Base-by-base conservation (phyloP, 2,113 vertebrate species). In the Clarias macrocephalus region DNA sequence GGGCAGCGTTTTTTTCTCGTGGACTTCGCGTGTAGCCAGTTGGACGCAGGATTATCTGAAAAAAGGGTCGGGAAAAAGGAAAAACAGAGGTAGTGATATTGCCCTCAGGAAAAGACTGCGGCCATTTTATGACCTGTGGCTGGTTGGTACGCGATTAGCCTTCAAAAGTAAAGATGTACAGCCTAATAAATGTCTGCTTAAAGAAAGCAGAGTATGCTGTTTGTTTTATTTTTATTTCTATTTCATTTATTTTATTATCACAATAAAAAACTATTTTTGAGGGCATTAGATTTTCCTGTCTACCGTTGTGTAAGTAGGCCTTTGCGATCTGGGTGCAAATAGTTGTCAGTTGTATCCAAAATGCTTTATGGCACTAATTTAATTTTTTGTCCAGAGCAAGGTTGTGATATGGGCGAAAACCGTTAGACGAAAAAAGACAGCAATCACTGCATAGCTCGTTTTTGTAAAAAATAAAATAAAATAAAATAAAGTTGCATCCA, bases 11-110 rank as follows among this genome's bases (percentile, higher is more conserved):
- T 99, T 96, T 99, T 99, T 92, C 98, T 94, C 30, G 96, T 98
- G 91, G 98, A 98, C 91, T 98, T 97, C n/a, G 98, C 98, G 30
- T 99, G 98, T 52, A 99, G 96, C 98, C 98, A 99, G 94, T 98
- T 99, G 93, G 97, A 96, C 23, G 96, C 96, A 5, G 98, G 98
- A 89, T 99, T 96, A 95, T 97, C 98, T 99, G 93, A 56, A 93
- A 92, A 79, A 81, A 89, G 92, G 89, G 89, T 89, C 87, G 88
- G 88, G 88, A 88, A 91, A 79, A 91, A 73, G 83, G 86, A 82
- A 89, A 93, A 85, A 91, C 75, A 93, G 88, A 82, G 92, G 85
- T 89, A 88, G 79, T 90, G 87, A 83, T 30, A 85, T 83, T 79
- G 88, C 82, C 85, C 48, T 83, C 75, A 84, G 56, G 52, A 88